Percentiles rank a stretch among this genome's conserved stretches.
Conservation (phyloP, 2,797 vertebrate genomes). For the Columba guinea region DNA sequence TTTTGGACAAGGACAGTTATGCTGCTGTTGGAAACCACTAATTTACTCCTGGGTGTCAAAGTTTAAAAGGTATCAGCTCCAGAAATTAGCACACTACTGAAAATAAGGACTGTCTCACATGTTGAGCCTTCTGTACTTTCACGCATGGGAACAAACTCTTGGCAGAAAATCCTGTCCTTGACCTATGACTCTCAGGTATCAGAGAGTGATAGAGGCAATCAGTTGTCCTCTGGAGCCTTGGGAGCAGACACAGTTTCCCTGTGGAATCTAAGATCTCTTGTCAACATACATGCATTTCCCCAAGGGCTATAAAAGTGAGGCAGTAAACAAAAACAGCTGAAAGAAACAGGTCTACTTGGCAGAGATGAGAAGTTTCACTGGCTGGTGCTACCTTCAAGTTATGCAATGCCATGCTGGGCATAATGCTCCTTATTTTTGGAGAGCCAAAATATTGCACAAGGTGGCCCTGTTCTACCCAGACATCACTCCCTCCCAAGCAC, state of each 20-base stretch:
- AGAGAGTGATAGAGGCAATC: background rate
- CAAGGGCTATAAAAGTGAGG: background rate
- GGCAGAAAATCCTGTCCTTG: constrained; percentile 3
- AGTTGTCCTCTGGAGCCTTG: accelerated
- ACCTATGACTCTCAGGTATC: background rate
- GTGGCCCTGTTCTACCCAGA: constrained; percentile 32
- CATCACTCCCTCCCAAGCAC: background rate
- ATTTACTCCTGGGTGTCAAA: background rate
- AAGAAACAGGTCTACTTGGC: constrained; percentile 16
- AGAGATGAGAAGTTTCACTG: background rate
- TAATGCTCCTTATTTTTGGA: constrained; percentile 46
- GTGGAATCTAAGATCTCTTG: background rate
- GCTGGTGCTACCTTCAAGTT: background rate
- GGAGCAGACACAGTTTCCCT: background rate
- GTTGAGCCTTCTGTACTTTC: background rate
- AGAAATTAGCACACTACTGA: background rate
- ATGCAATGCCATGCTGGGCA: background rate
- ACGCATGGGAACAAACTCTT: background rate
- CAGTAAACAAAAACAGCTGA: constrained; percentile 35
- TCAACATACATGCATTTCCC: background rate
- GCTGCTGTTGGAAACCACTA: background rate
- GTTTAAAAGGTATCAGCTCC: background rate
- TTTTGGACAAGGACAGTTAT: background rate
- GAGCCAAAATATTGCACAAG: constrained; percentile 58
- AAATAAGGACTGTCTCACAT: background rate